These are phyloP conservation scores for Rhogogaster chlorosoma DNA, from an alignment of 2,888 invertebrate species.

Conservation along the genomic window DNA sequence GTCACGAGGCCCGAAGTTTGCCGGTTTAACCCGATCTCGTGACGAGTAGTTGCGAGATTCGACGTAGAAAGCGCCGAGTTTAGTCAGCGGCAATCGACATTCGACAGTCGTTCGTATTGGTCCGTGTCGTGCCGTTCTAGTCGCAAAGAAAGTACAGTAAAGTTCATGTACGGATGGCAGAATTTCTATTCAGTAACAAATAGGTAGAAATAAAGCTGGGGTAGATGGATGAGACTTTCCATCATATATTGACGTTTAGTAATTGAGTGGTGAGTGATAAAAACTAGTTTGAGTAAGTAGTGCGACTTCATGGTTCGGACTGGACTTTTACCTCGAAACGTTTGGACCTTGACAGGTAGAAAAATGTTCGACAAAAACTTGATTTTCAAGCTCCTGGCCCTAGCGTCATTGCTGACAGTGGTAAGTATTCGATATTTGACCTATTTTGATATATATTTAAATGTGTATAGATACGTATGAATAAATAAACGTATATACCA, in stretches of 20 bases:
- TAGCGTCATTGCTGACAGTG: slow-evolving; percentile 34
- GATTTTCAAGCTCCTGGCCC: neutral
- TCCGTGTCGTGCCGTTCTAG: neutral
- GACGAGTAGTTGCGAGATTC: neutral
- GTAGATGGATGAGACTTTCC: neutral
- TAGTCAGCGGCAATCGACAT: slow-evolving; percentile 16
- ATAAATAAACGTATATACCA: neutral
- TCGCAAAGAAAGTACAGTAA: neutral
- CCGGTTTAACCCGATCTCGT: neutral
- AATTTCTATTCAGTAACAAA: neutral
- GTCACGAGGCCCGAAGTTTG: neutral
- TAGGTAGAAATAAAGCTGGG: neutral
- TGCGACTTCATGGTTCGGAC: neutral
- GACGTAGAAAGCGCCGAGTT: neutral
- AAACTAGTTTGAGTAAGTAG: neutral
- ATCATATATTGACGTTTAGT: neutral
- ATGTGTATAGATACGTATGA: neutral
- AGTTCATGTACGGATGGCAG: neutral
- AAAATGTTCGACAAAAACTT: slow-evolving; percentile 45
- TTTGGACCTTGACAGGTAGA: slow-evolving; percentile 44
- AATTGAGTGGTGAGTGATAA: neutral
- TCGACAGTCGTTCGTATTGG: slow-evolving; percentile 14
- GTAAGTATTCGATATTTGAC: slow-evolving; percentile 6
- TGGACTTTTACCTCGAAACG: slow-evolving; percentile 36
- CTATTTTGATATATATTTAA: neutral